phyloP scores from a whole-genome alignment of 2,797 vertebrate genomes.

The Meriones psammophilus region DNA sequence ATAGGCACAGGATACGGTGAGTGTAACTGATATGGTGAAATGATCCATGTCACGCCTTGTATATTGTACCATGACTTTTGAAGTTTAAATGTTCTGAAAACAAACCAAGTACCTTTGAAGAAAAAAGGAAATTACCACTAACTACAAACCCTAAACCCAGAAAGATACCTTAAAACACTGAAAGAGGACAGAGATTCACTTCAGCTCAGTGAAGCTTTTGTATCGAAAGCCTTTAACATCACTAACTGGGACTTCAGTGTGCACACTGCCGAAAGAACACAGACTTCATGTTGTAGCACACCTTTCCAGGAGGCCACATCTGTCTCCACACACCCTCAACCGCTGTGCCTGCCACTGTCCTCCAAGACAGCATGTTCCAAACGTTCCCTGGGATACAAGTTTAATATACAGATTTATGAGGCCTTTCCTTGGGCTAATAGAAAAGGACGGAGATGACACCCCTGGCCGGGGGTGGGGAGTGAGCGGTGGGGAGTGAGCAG shows the following conservation, averaged over 20 bases:
- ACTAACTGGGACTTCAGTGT: neutral
- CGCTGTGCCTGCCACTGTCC: rapidly evolving
- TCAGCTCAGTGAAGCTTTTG: neutral
- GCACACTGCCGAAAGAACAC: neutral
- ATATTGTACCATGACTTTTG: neutral
- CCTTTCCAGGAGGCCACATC: neutral
- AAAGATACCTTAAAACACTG: neutral
- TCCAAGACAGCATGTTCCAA: neutral
- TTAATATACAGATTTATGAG: neutral
- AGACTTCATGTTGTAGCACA: rapidly evolving
- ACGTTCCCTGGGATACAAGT: neutral
- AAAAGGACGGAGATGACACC: neutral
- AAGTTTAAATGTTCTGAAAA: neutral
- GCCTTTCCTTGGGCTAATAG: neutral
- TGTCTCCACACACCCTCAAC: rapidly evolving
- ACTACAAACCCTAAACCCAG: neutral
- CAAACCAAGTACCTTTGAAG: neutral
- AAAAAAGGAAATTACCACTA: neutral
- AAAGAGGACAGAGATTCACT: neutral
- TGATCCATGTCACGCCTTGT: rapidly evolving
- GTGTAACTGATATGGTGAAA: neutral
- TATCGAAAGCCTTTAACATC: neutral
- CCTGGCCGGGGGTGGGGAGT: neutral
- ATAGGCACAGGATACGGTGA: neutral
- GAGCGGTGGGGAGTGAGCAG: too few species aligned